Evolutionary conservation across 2,113 vertebrate species (phyloP).

Genomic region (Asarcornis scutulata): DNA sequence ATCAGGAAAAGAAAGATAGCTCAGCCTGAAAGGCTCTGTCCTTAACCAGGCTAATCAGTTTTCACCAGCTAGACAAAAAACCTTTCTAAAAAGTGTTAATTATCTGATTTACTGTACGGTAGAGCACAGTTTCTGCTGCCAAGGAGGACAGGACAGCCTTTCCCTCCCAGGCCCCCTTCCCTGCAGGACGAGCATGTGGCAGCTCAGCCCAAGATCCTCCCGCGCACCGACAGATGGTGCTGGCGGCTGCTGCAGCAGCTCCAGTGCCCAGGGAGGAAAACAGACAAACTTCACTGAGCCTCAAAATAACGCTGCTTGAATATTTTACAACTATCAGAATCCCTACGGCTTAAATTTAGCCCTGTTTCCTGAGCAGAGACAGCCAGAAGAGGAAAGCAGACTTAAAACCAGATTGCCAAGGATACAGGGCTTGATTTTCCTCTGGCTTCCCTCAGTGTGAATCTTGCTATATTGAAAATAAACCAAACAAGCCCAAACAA

Average conservation of each 20-base stretch:
- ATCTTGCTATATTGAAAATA: not conserved
- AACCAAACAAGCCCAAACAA: not conserved
- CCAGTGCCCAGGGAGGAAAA: not conserved
- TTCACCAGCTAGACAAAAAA: not conserved
- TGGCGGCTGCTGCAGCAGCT: not conserved
- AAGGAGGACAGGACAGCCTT: not conserved
- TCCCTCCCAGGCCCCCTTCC: not conserved
- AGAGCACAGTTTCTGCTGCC: not conserved
- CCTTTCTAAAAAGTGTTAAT: not conserved
- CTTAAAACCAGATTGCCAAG: not conserved
- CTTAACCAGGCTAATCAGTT: not conserved
- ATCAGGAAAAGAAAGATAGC: not conserved
- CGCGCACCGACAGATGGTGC: not conserved
- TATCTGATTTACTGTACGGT: not conserved
- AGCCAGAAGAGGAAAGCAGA: not conserved
- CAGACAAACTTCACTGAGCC: rapidly evolving
- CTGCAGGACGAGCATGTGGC: not conserved
- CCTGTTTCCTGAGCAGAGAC: not conserved
- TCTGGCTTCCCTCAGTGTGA: not conserved
- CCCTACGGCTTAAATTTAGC: not conserved
- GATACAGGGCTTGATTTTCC: not conserved
- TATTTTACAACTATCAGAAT: not conserved
- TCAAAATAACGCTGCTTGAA: not conserved
- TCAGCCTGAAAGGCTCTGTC: not conserved
- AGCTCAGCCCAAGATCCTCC: not conserved